Base-by-base conservation (phyloP, 1,140 invertebrate species). In the Micrasema minimum region DNA sequence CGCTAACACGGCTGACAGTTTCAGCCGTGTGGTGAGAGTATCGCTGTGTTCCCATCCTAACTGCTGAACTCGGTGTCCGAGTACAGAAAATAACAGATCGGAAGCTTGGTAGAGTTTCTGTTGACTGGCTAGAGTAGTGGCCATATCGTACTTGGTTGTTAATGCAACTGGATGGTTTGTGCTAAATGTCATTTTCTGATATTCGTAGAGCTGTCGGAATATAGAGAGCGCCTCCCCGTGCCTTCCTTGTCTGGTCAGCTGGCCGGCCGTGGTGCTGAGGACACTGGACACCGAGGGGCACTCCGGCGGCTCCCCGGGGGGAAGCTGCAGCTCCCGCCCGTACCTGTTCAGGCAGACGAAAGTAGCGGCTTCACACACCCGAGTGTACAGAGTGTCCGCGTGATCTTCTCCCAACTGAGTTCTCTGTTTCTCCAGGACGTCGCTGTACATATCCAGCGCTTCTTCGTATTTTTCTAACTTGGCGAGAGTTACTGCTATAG, bases 391-490 rank as follows among this genome's bases (percentile, higher is more conserved):
- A 20, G 22, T 22, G 38, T 59, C 55, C 22, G 20, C 16, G 37
- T 59, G 55, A n/a, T 59, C 35, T 22, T 38, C 55, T 9, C 37
- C 55, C 12, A 59, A 59, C 10, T 10, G 37, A 20, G 37, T 35
- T 2, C 18, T 59, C n/a, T 59, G 55, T 5, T 9, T 11, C 4
- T 22, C 7, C 5, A 11, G 22, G 14, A 59, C 37, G 11, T 38
- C 37, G 11, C 38, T 9, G 12, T 38, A 59, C 37, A 41, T 38
- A 6, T 59, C 20, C 55, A 59, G 35, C 16, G 55, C 55, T 41
- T 38, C 55, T 22, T 59, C 14, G 22, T 38, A 20, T 22, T 20
- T 41, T 14, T 9, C 55, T 41, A 20, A 35, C 37, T 41, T 20
- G 9, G 14, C 16, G 1, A 43, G 18, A 11, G 38, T 38, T 12